Base-by-base conservation (phyloP, 2,888 invertebrate species). In the Pomacea canaliculata region DNA sequence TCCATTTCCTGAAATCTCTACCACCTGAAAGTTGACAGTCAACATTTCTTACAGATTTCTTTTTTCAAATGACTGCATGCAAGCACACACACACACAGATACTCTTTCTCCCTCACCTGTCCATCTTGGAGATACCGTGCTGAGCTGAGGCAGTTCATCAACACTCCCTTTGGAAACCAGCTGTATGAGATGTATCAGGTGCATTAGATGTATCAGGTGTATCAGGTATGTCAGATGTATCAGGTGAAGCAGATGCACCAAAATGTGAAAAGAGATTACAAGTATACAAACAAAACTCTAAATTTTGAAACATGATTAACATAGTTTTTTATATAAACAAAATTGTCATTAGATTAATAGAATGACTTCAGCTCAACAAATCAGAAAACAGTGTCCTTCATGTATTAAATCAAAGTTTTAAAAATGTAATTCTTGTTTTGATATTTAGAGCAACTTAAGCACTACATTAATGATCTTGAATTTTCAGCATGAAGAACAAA, bases 111-210 rank as follows among this genome's bases (percentile, higher is more conserved):
- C 49, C 79, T 76, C 89, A 95, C 95, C 93, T 96, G 94, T 85
- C 95, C 96, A 89, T 94, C 93, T 82, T 94, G 93, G 19, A 96
- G 92, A 90, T 96, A 99, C 91, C 95, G 96, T 10, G 99, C 99
- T 7, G 95, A 94, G 16, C 96, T 94, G 66, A 98, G 92, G 0
- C 97, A 96, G 86, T 98, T 99, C 18, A 97, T 92, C 2, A 99
- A 92, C 0, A 97, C 98, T 12, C 97, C 98, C 63, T 96, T 93
- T 0, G 99, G 99, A 73, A 96, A 97, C 99, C 99, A 99, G 19
- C 97, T 98, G 91, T 68, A 87, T 67, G 7, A 23, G 37, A 37
- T 37, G 37, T 37, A 37, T 37, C 5, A 37, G 37, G 5, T 37
- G 18, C 10, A 27, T 27, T 16, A 51, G 9, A 13, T 37, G 8